Conservation (phyloP, 2,113 vertebrate genomes). For the Syngnathoides biaculeatus region DNA sequence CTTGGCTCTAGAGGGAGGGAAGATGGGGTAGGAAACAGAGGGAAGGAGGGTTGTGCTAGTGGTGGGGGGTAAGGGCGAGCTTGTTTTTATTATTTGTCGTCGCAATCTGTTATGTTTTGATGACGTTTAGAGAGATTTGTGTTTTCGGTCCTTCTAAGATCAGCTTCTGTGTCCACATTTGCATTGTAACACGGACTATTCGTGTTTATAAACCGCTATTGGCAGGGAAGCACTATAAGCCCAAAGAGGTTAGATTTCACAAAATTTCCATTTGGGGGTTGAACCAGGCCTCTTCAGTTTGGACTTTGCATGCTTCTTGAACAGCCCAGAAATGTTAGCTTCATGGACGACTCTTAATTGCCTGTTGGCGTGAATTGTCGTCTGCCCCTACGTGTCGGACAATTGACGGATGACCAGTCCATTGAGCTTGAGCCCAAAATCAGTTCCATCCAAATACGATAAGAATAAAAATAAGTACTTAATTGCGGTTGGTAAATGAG, state of each 20-base stretch:
- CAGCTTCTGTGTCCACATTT: background rate
- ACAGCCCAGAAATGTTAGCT: too few species aligned
- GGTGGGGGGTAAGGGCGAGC: conserved; percentile 59
- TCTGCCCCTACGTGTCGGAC: background rate
- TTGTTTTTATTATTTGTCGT: conserved; percentile 80
- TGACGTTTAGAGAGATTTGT: conserved; percentile 9
- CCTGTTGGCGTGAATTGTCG: too few species aligned
- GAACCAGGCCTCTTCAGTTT: too few species aligned
- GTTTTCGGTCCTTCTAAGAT: background rate
- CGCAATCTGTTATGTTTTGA: conserved; percentile 38
- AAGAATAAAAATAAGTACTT: too few species aligned
- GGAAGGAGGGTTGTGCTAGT: background rate
- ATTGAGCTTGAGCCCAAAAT: background rate
- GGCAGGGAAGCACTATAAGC: too few species aligned
- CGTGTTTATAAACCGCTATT: background rate
- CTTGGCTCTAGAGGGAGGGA: conserved; percentile 67
- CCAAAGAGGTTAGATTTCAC: too few species aligned
- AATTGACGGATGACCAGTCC: background rate
- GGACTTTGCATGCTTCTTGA: too few species aligned
- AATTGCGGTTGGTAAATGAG: background rate
- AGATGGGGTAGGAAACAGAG: conserved; percentile 12
- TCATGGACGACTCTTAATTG: too few species aligned
- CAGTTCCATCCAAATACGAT: background rate
- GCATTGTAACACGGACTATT: background rate
- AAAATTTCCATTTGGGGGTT: too few species aligned